Conservation (phyloP, 1,140 invertebrate genomes). For the Penaeus indicus region DNA sequence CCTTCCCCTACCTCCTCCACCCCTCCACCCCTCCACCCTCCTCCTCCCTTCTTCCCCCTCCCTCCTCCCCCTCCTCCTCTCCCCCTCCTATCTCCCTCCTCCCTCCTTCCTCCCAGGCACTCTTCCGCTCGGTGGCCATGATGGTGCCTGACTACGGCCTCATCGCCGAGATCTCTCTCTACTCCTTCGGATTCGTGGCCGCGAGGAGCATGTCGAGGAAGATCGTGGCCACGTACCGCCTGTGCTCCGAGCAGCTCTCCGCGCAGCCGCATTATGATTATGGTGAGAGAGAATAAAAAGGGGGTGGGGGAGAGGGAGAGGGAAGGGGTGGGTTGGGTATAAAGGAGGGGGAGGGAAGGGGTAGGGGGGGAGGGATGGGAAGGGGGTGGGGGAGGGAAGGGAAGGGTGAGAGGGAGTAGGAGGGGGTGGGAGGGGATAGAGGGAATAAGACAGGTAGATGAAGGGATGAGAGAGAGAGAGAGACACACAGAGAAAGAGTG, state of each 20-base stretch:
- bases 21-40: background rate
- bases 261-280: constrained; percentile 98
- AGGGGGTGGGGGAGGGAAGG: background rate
- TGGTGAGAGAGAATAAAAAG: constrained; percentile 74
- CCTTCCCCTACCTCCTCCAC: background rate
- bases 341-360: constrained; percentile 12
- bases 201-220: constrained; percentile 90
- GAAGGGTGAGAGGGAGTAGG: no score
- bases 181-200: constrained; percentile 92
- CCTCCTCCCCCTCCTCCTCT: background rate
- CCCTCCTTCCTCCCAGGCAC: constrained; percentile 74
- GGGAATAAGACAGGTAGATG: no score
- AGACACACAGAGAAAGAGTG: no score
- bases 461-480: no score
- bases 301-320: background rate
- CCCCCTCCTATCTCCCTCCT: background rate
- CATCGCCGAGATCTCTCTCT: constrained; percentile 94
- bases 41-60: background rate
- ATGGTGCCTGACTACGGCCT: constrained; percentile 97
- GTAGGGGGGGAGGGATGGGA: background rate
- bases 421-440: no score
- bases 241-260: constrained; percentile 95
- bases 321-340: background rate
- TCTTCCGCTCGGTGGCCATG: constrained; percentile 97
- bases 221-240: constrained; percentile 92